phyloP scores from a whole-genome alignment of 2,888 invertebrate genomes.

The Conops quadrifasciatus region DNA sequence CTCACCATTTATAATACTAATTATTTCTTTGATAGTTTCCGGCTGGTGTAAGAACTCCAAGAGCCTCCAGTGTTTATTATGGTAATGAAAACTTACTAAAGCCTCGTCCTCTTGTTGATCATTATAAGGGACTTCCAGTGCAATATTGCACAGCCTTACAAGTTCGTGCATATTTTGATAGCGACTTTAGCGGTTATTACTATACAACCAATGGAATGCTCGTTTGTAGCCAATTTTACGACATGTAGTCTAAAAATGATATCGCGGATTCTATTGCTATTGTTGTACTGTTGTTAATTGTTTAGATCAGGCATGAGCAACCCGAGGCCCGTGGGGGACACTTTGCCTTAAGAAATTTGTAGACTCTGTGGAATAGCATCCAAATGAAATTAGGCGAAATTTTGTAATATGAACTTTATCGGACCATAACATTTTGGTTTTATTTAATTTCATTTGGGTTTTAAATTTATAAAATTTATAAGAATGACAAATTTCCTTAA shows the following conservation, averaged over 20 bases:
- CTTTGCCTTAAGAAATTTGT: too few relatives aligned
- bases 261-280: too few relatives aligned
- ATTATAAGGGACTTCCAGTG: not conserved
- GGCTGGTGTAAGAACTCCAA: constrained; percentile 1
- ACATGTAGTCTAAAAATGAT: too few relatives aligned
- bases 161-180: not conserved
- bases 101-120: not conserved
- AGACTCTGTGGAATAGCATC: too few relatives aligned
- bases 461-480: not conserved
- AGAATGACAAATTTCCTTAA: not conserved
- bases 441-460: not conserved
- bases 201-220: too few relatives aligned
- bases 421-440: not conserved
- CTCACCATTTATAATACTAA: not conserved
- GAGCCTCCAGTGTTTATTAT: not conserved
- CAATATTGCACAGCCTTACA: constrained; percentile 11
- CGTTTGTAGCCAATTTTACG: too few relatives aligned
- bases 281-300: too few relatives aligned
- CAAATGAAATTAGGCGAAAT: too few relatives aligned
- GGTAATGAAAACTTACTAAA: not conserved
- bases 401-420: too few relatives aligned
- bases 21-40: not conserved
- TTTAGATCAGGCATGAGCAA: too few relatives aligned
- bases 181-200: too few relatives aligned
- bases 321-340: too few relatives aligned